Conservation (phyloP, 2,888 invertebrate species). For the Drosophila kuntzei region DNA sequence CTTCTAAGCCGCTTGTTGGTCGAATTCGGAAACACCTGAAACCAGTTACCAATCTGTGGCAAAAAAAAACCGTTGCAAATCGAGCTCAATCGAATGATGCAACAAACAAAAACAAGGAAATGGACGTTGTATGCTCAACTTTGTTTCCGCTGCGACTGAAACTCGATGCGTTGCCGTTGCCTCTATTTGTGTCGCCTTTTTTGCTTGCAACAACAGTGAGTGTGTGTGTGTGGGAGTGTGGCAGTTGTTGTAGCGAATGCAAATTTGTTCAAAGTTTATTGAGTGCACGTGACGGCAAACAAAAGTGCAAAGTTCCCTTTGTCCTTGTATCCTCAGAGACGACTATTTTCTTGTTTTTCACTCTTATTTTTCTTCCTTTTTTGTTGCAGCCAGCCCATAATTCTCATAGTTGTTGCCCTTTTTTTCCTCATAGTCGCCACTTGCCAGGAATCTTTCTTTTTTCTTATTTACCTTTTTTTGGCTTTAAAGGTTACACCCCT, state of each 20-base stretch:
- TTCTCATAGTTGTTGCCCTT: constrained; percentile 7
- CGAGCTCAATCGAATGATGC: constrained; percentile 69
- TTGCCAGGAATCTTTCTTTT: constrained; percentile 13
- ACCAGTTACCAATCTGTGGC: constrained; percentile 67
- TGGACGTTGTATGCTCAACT: constrained; percentile 78
- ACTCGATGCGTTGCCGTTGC: constrained; percentile 66
- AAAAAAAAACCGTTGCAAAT: constrained; percentile 72
- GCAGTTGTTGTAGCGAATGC: constrained; percentile 64
- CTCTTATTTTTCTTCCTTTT: constrained; percentile 22
- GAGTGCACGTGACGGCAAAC: constrained; percentile 81
- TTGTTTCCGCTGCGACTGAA: constrained; percentile 75
- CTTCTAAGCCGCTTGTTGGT: constrained; percentile 23
- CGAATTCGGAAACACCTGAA: constrained; percentile 31
- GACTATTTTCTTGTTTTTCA: constrained; percentile 35
- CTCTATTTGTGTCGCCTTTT: constrained; percentile 8
- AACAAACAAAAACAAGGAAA: constrained; percentile 78
- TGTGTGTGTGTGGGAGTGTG: constrained; percentile 22
- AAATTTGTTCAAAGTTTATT: constrained; percentile 82
- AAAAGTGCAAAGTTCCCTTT: constrained; percentile 73
- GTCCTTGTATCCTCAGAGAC: constrained; percentile 36
- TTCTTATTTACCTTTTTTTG: constrained; percentile 5
- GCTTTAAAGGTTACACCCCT: constrained; percentile 30
- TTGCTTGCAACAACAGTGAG: constrained; percentile 13
- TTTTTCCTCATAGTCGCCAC: constrained; percentile 15
- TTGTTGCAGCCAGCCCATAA: constrained; percentile 28